These are phyloP conservation scores for Enteromius argenteus DNA, from an alignment of 2,797 vertebrate species.

Conservation along the genomic window DNA sequence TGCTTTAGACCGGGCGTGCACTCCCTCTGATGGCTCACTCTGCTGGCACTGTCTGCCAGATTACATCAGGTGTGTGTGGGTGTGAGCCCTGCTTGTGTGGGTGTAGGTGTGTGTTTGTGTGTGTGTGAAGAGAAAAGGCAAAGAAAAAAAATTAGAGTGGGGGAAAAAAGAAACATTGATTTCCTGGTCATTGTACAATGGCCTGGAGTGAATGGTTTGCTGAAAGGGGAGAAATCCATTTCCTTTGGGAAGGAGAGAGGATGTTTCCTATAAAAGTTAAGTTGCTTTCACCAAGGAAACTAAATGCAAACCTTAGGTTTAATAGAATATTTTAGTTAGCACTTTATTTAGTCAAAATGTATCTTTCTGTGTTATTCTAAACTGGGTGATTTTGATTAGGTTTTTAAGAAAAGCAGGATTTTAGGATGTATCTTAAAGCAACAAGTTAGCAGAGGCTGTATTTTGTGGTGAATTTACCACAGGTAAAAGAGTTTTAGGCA, in stretches of 20 bases:
- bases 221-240: slow-evolving; percentile 13
- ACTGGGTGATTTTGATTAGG: not conserved
- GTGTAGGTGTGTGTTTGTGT: slow-evolving; percentile 30
- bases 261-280: slow-evolving; percentile 13
- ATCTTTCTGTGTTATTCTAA: not conserved
- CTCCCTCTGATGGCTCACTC: slow-evolving; percentile 46
- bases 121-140: slow-evolving; percentile 9
- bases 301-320: not conserved
- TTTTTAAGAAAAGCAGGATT: not conserved
- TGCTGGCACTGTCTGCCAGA: slow-evolving; percentile 33
- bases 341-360: not conserved
- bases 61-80: slow-evolving; percentile 57
- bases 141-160: not conserved
- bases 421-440: not conserved
- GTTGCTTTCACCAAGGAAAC: not conserved
- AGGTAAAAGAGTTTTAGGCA: not conserved
- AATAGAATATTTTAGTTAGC: not conserved
- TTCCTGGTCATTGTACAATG: slow-evolving; percentile 29
- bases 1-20: slow-evolving; percentile 38
- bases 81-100: slow-evolving; percentile 7
- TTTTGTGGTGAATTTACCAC: not conserved
- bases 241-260: slow-evolving; percentile 15
- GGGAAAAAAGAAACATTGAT: slow-evolving; percentile 10
- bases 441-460: not conserved
- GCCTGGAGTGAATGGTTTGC: not conserved